Percentiles rank a stretch among this genome's conserved stretches.
Conservation (phyloP, 35 echinoderm and acorn worm genomes). For the Anneissia japonica region DNA sequence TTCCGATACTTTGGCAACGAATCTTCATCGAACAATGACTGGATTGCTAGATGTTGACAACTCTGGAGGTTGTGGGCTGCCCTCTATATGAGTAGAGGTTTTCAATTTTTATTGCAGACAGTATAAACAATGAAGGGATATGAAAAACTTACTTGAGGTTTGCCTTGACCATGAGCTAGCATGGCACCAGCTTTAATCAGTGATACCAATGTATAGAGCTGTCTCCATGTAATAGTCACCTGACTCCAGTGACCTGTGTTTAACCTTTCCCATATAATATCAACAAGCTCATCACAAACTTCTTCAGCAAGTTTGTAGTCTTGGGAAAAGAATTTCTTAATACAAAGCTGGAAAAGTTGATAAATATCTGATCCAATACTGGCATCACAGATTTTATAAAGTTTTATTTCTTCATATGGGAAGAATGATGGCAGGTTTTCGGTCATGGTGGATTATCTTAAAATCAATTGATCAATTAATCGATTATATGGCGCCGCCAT, state of each 20-base stretch:
- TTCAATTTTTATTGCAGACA: too few species aligned
- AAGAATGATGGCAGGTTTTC: not conserved
- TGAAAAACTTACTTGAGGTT: too few species aligned
- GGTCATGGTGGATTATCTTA: not conserved
- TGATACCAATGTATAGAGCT: slow-evolving; percentile 56
- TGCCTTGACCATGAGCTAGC: not conserved
- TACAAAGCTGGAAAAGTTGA: not conserved
- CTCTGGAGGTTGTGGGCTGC: too few species aligned
- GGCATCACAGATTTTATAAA: not conserved
- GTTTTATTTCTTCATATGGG: not conserved
- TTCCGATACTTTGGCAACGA: too few species aligned
- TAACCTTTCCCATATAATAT: slow-evolving; percentile 75
- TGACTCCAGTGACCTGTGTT: slow-evolving; percentile 96
- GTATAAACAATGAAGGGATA: too few species aligned
- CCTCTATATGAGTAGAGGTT: too few species aligned
- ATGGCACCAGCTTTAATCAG: slow-evolving; percentile 54
- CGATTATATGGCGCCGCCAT: too few species aligned
- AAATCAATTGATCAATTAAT: too few species aligned
- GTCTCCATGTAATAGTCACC: slow-evolving; percentile 70
- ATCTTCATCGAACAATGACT: too few species aligned
- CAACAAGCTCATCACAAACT: slow-evolving; percentile 52
- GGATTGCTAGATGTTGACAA: too few species aligned
- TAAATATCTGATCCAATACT: not conserved
- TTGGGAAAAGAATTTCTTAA: not conserved
- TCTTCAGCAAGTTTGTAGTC: not conserved